Base-by-base conservation (phyloP, 2,888 invertebrate species). In the Ornithoptera alexandrae region DNA sequence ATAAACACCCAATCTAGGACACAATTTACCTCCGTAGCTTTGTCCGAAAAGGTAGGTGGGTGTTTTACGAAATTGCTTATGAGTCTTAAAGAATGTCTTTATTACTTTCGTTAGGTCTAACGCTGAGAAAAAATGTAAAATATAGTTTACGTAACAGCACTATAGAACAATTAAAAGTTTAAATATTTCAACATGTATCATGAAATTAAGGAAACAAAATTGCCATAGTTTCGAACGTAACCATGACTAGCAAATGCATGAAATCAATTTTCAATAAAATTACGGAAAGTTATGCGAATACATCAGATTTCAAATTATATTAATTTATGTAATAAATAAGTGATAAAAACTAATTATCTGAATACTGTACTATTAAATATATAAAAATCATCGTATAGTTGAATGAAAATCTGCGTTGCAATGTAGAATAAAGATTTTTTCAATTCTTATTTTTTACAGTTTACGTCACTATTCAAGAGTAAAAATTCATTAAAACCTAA, bases 11-110 rank as follows among this genome's bases (percentile, higher is more conserved):
- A 92, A 75, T 77, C 91, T 80, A 17, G 92, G 89, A 18, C 96
- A 95, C 95, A 97, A 96, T 93, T 98, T 98, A 10, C 98, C 98
- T 50, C 98, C 98, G 84, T 98, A 98, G 67, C 97, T 97, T 88
- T 98, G 97, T 50, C 96, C 96, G 79, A 97, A 95, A 69, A 98
- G 95, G 83, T 97, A 98, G 53, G 97, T 92, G 0, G 97, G 96
- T 1, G 96, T 94, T 62, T 88, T 92, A 76, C 94, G 93, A 82
- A 97, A 97, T 74, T 94, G 93, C 24, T 96, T 95, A 79, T 96
- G 93, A 67, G 91, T 87, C 67, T 93, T 85, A 75, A 96, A 94
- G 85, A 98, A 97, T 42, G 89, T 89, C 81, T 94, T 94, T 80
- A 97, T 93, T 68, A 96, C 92, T 72, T 90, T 93, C 18, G 97